Percentiles rank a stretch among this genome's conserved stretches.
Evolutionary conservation across 1,140 invertebrate genomes (phyloP).

Genomic region (Drosophila mojavensis): DNA sequence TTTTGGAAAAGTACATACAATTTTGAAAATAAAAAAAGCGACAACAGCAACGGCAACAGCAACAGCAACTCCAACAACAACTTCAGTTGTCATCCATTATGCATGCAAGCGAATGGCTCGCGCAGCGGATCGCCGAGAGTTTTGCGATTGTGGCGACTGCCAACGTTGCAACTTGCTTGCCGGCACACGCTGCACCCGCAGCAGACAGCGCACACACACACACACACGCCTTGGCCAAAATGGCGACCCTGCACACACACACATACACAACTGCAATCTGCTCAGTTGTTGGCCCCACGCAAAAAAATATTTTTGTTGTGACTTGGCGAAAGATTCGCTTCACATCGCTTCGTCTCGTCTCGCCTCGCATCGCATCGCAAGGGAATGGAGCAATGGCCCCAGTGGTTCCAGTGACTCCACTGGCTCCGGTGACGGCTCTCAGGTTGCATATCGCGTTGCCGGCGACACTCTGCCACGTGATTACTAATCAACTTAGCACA

Average conservation of each 20-base stretch:
- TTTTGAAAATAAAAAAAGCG: conserved; percentile 43
- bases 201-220: conserved; percentile 1
- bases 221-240: conserved; percentile 53
- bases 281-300: conserved; percentile 58
- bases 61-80: conserved; percentile 25
- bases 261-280: background rate
- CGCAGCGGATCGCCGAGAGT: conserved; percentile 31
- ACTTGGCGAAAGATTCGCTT: conserved; percentile 40
- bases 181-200: conserved; percentile 9
- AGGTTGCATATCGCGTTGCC: conserved; percentile 23
- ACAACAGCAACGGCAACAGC: conserved; percentile 32
- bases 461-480: conserved; percentile 28
- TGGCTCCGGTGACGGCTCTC: background rate
- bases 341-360: conserved; percentile 2
- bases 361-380: conserved; percentile 18
- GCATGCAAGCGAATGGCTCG: conserved; percentile 65
- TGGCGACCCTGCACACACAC: conserved; percentile 41
- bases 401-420: background rate
- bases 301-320: conserved; percentile 64
- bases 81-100: conserved; percentile 55
- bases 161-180: conserved; percentile 40
- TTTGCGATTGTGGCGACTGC: conserved; percentile 31
- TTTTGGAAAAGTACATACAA: conserved; percentile 47
- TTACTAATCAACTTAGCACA: conserved; percentile 32
- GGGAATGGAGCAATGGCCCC: conserved; percentile 34